Evolutionary conservation across 2,797 vertebrate species (phyloP).

Genomic region (Momotus momota): DNA sequence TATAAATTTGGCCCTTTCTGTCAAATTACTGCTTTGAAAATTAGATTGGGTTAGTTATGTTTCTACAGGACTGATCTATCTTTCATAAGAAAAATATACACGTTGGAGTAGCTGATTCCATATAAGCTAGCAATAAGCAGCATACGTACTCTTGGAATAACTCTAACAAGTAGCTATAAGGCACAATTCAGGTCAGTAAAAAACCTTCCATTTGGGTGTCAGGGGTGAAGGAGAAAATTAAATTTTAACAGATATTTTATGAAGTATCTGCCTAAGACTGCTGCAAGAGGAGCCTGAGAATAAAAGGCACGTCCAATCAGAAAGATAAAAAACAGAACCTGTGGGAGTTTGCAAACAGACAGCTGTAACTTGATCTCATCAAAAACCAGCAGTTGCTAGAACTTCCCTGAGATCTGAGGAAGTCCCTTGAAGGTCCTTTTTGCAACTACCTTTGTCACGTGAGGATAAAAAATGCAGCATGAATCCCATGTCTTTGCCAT

Average conservation of each 20-base stretch:
- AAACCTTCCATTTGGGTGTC: neutral
- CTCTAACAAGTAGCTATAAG: neutral
- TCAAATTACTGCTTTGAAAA: neutral
- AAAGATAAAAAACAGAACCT: neutral
- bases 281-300: neutral
- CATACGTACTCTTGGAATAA: neutral
- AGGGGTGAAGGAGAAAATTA: neutral
- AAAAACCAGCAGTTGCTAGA: neutral
- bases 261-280: neutral
- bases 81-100: neutral
- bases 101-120: neutral
- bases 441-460: fast-evolving
- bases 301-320: neutral
- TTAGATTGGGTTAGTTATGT: neutral
- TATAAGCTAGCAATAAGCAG: neutral
- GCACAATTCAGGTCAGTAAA: neutral
- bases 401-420: neutral
- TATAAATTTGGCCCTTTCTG: neutral
- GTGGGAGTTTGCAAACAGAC: neutral
- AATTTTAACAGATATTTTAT: neutral
- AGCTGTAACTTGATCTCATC: neutral
- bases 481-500: neutral
- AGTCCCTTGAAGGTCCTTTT: neutral
- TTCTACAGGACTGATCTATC: neutral
- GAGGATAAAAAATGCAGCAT: neutral